Evolutionary conservation across 2,888 invertebrate genomes (phyloP).

Genomic region (Drosophila kokeensis): DNA sequence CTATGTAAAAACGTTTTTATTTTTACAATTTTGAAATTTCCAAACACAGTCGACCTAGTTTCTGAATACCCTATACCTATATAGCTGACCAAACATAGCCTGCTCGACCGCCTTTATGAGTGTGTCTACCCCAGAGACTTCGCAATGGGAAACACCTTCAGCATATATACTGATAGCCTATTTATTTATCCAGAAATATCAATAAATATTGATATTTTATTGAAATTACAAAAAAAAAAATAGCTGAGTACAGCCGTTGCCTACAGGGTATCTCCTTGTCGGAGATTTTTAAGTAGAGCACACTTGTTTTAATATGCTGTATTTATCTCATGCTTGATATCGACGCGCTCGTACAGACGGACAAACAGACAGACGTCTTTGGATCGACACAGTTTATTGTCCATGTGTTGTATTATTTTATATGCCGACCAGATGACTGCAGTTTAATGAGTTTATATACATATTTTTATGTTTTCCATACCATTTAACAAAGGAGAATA

Average conservation of each 20-base stretch:
- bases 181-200: neutral
- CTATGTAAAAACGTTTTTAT: neutral
- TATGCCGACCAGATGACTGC: conserved; percentile 7
- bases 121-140: neutral
- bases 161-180: neutral
- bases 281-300: neutral
- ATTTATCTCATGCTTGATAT: neutral
- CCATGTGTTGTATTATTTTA: conserved; percentile 11
- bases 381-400: conserved; percentile 6
- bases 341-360: neutral
- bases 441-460: conserved; percentile 7
- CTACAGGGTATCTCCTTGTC: neutral
- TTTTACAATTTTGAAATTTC: conserved; percentile 2
- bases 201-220: neutral
- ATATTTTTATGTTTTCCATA: neutral
- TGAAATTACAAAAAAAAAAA: neutral
- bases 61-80: neutral
- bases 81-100: neutral
- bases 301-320: neutral
- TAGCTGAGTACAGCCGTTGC: too few species aligned
- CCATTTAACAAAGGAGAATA: conserved; percentile 4
- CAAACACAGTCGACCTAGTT: conserved; percentile 11
- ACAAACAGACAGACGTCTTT: neutral
- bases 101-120: neutral
- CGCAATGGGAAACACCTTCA: neutral